These are phyloP conservation scores for Nasonia vitripennis DNA, from an alignment of 1,140 invertebrate genomes.

Conservation along the genomic window DNA sequence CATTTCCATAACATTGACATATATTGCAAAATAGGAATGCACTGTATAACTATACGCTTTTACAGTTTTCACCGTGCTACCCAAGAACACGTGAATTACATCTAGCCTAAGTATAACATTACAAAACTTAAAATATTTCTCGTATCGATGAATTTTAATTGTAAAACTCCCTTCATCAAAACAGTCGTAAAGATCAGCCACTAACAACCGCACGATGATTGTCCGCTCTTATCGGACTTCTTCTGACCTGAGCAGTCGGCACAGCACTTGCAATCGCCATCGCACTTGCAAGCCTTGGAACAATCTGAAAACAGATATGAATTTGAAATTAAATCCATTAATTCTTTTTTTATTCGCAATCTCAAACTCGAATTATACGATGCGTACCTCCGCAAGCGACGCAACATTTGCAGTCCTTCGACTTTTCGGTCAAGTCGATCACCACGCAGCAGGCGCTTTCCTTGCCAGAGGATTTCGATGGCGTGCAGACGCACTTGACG, in stretches of 20 bases:
- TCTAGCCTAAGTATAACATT: no score
- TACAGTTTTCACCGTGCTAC: no score
- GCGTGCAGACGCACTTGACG: neutral
- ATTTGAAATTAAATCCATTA: neutral
- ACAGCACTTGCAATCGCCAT: conserved; percentile 38
- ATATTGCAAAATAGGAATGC: no score
- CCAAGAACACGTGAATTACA: no score
- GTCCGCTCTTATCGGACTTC: neutral
- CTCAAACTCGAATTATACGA: no score
- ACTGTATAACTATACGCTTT: no score
- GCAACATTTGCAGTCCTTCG: conserved; percentile 2
- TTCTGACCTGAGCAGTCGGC: neutral
- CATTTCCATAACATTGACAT: no score
- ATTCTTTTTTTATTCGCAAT: no score
- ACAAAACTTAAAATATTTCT: no score
- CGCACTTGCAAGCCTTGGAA: conserved; percentile 9
- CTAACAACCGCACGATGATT: neutral
- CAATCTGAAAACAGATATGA: conserved; percentile 2
- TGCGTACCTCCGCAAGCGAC: neutral
- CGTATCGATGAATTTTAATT: no score
- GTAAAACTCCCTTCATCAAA: neutral
- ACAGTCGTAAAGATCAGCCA: neutral
- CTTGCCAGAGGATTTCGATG: neutral
- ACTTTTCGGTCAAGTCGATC: neutral
- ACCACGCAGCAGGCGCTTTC: neutral